Evolutionary conservation across 1,140 invertebrate genomes (phyloP).

Genomic region (Drosophila mauritiana): DNA sequence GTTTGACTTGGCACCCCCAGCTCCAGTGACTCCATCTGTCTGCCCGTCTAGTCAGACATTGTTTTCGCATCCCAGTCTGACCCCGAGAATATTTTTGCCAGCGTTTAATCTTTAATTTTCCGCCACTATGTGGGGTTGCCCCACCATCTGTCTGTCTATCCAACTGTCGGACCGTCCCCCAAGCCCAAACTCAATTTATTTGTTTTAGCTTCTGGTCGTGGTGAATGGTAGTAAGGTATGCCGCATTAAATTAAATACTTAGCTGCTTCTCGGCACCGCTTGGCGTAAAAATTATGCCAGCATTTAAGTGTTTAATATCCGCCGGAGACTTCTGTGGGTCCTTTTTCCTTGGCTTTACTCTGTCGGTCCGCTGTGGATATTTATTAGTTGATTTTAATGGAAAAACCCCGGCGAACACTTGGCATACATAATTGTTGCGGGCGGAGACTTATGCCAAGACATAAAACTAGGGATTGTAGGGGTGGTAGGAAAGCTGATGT

Average conservation of each 20-base stretch:
- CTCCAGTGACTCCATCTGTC: slow-evolving; percentile 13
- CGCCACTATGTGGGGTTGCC: slow-evolving; percentile 42
- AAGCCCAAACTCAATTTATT: slow-evolving; percentile 59
- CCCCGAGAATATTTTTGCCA: slow-evolving; percentile 70
- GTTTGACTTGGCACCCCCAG: slow-evolving; percentile 59
- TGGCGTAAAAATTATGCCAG: slow-evolving; percentile 73
- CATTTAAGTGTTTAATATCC: slow-evolving; percentile 81
- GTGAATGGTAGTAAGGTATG: slow-evolving; percentile 27
- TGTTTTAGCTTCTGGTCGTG: slow-evolving; percentile 60
- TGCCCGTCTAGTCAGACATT: slow-evolving; percentile 67
- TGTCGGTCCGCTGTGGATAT: slow-evolving; percentile 46
- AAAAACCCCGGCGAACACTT: slow-evolving; percentile 50
- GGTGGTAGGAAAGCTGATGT: slow-evolving; percentile 11
- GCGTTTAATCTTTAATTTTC: slow-evolving; percentile 80
- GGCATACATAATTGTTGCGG: slow-evolving; percentile 51
- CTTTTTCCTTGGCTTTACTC: neutral
- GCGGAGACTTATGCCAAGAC: slow-evolving; percentile 35
- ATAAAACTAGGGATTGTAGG: slow-evolving; percentile 47
- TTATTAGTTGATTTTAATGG: slow-evolving; percentile 77
- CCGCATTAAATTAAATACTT: slow-evolving; percentile 79
- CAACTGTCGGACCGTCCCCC: slow-evolving; percentile 43
- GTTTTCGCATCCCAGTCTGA: slow-evolving; percentile 54
- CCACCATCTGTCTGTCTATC: slow-evolving; percentile 60
- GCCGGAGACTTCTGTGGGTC: slow-evolving; percentile 52
- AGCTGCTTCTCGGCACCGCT: slow-evolving; percentile 31